phyloP scores from a whole-genome alignment of 1,140 invertebrate genomes.

The Antheraea mylitta region DNA sequence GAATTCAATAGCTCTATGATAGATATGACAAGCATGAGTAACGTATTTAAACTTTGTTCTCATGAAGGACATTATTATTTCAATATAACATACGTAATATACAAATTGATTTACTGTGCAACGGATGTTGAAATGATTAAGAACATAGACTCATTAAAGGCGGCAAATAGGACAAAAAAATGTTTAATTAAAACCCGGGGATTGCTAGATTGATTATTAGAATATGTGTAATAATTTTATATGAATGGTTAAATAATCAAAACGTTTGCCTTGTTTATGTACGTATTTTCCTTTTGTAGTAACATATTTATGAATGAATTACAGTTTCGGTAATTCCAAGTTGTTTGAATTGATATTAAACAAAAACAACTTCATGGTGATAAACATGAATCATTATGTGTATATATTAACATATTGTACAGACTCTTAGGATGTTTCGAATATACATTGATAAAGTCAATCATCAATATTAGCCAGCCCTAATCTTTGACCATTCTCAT shows the following conservation, averaged over 20 bases:
- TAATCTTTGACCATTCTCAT: too few relatives aligned
- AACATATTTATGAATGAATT: conserved; percentile 10
- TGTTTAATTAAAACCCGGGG: too few relatives aligned
- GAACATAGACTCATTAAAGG: too few relatives aligned
- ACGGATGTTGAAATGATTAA: too few relatives aligned
- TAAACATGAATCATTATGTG: background rate
- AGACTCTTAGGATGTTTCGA: too few relatives aligned
- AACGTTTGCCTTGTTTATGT: background rate
- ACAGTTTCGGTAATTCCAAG: conserved; percentile 5
- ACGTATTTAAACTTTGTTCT: conserved; percentile 13
- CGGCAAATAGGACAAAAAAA: too few relatives aligned
- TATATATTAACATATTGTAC: background rate
- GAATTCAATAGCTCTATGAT: conserved; percentile 36
- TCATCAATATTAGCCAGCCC: too few relatives aligned
- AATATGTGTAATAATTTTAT: background rate
- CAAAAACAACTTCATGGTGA: background rate
- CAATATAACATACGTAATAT: too few relatives aligned
- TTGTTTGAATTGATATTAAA: background rate
- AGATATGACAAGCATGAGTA: conserved; percentile 43
- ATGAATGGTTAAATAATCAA: background rate
- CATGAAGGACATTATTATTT: background rate
- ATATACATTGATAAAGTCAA: too few relatives aligned
- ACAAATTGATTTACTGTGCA: too few relatives aligned
- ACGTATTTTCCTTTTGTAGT: conserved; percentile 12
- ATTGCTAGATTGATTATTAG: too few relatives aligned